Percentiles rank a stretch among this genome's conserved stretches.
Evolutionary conservation across 2,888 invertebrate genomes (phyloP).

Genomic region (Theristus sp.): DNA sequence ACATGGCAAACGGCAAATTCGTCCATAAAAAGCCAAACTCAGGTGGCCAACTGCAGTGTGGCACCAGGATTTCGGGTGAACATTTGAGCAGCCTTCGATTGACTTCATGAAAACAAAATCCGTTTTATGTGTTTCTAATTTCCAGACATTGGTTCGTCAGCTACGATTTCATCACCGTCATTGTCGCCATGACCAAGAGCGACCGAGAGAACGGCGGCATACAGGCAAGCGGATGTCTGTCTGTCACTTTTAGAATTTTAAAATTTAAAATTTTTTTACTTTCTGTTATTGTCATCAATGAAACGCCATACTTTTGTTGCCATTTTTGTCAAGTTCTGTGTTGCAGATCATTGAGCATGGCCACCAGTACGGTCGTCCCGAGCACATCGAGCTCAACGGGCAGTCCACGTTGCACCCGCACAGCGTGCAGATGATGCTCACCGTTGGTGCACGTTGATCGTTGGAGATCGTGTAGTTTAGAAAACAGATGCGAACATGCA

Average conservation of each 20-base stretch:
- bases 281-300: too few relatives aligned
- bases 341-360: background rate
- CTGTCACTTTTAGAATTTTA: too few relatives aligned
- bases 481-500: too few relatives aligned
- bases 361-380: background rate
- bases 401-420: background rate
- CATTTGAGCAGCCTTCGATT: too few relatives aligned
- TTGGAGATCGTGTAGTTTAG: too few relatives aligned
- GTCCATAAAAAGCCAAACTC: background rate
- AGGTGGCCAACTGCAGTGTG: background rate
- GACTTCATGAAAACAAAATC: too few relatives aligned
- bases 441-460: too few relatives aligned
- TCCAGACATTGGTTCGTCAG: background rate
- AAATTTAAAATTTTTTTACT: too few relatives aligned
- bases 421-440: background rate
- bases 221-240: too few relatives aligned
- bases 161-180: background rate
- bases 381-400: background rate
- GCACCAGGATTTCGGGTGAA: conserved; percentile 2
- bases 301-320: too few relatives aligned
- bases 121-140: too few relatives aligned
- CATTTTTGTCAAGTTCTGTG: too few relatives aligned
- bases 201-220: conserved; percentile 3
- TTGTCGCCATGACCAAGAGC: conserved; percentile 1
- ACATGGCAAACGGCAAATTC: background rate